phyloP scores from a whole-genome alignment of 30 jellyfish, hydroid and myxozoan genomes.

The Pseudorhiza aurosa region DNA sequence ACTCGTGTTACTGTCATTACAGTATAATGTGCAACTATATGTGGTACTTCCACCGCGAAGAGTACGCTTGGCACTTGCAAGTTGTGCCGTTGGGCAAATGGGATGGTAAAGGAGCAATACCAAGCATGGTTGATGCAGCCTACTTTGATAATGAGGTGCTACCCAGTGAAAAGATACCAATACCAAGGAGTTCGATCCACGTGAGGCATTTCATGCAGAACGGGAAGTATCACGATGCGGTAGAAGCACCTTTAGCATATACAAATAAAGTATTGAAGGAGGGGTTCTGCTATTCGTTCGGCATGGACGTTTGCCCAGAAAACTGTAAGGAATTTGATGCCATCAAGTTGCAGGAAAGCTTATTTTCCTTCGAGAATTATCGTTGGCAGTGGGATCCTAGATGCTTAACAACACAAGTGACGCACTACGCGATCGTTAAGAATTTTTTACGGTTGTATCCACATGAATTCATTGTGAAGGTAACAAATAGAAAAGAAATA shows the following conservation, averaged over 20 bases:
- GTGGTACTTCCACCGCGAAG: not conserved
- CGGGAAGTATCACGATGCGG: conserved; percentile 10
- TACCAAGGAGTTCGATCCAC: conserved; percentile 44
- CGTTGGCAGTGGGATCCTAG: conserved; percentile 65
- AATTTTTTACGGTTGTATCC: not conserved
- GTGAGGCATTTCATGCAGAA: conserved; percentile 27
- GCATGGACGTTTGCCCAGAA: conserved; percentile 32
- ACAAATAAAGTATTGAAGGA: not conserved
- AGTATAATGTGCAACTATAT: not conserved
- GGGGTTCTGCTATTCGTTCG: conserved; percentile 19
- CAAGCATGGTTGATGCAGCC: conserved; percentile 15
- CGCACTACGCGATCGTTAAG: not conserved
- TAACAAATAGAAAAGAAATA: not conserved
- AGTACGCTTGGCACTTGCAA: not conserved
- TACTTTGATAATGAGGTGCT: conserved; percentile 18
- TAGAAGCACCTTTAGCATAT: not conserved
- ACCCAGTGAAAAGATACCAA: conserved; percentile 25
- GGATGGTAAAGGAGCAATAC: conserved; percentile 8
- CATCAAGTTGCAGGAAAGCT: conserved; percentile 10
- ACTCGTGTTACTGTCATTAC: conserved; percentile 18
- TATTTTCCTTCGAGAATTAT: conserved; percentile 40
- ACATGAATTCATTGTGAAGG: not conserved
- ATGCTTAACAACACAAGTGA: conserved; percentile 6
- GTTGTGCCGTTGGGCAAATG: not conserved
- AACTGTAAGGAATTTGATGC: conserved; percentile 30